Percentiles rank a stretch among this genome's conserved stretches.
phyloP scores from a whole-genome alignment of 2,113 vertebrate genomes.

The Rhombomys opimus region DNA sequence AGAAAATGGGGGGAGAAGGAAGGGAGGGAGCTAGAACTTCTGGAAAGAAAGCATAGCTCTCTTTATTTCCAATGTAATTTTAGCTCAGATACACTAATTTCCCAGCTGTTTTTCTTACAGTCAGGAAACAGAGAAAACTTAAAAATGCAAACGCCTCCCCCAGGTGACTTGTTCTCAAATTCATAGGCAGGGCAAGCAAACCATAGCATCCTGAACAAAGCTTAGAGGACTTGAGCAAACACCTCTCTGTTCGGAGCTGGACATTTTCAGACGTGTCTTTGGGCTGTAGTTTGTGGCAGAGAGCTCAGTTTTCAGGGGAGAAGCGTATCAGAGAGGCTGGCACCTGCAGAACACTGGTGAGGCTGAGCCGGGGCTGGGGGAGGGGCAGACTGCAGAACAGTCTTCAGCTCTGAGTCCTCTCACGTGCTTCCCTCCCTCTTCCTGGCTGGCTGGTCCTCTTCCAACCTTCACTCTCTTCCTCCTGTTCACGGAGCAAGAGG shows the following conservation, averaged over 20 bases:
- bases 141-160: constrained; percentile 39
- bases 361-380: neutral
- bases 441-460: neutral
- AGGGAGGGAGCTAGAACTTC: constrained; percentile 26
- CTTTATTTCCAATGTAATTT: constrained; percentile 36
- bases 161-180: constrained; percentile 40
- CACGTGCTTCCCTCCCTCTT: neutral
- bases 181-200: constrained; percentile 46
- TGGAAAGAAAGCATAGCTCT: constrained; percentile 25
- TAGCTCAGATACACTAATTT: constrained; percentile 14
- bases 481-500: neutral
- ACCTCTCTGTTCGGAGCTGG: neutral
- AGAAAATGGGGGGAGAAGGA: neutral
- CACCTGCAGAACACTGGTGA: neutral
- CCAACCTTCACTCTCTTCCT: neutral
- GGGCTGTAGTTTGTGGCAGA: neutral
- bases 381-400: neutral
- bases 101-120: constrained; percentile 48
- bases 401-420: neutral
- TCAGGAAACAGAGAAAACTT: constrained; percentile 51
- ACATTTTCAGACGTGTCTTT: constrained; percentile 1
- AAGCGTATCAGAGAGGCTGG: neutral
- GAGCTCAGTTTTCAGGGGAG: neutral
- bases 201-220: neutral
- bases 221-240: constrained; percentile 15